Conservation (phyloP, 53 echinoderm and acorn worm species). For the Arbacia lixula region DNA sequence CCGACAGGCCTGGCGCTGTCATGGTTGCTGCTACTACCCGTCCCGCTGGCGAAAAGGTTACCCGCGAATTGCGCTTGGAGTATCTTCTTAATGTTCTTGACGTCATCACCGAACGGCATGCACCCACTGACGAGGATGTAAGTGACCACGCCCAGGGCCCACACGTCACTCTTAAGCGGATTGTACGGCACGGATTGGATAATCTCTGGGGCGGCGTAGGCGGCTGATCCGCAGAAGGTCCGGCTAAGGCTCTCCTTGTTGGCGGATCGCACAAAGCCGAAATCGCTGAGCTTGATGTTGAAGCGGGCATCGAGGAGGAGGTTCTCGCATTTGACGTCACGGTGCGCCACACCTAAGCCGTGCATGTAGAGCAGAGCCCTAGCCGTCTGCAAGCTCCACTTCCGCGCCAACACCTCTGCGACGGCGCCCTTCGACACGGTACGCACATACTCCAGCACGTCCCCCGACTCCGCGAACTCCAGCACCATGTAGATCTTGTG, state of each 20-base stretch:
- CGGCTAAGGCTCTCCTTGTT: constrained; percentile 62
- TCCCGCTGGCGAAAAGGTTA: constrained; percentile 56
- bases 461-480: constrained; percentile 78
- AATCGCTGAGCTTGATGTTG: constrained; percentile 87
- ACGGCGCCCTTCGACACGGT: constrained; percentile 69
- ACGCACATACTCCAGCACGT: constrained; percentile 82
- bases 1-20: not conserved
- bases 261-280: constrained; percentile 74
- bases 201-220: constrained; percentile 94
- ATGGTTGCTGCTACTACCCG: not conserved
- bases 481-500: constrained; percentile 83
- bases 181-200: constrained; percentile 78
- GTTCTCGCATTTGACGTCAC: constrained; percentile 94
- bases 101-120: constrained; percentile 96
- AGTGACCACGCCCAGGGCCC: constrained; percentile 85
- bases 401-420: constrained; percentile 55
- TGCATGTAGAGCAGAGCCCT: constrained; percentile 83
- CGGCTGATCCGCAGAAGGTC: constrained; percentile 96
- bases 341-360: constrained; percentile 64
- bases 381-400: constrained; percentile 74
- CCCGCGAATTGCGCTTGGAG: constrained; percentile 70
- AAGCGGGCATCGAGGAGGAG: constrained; percentile 64
- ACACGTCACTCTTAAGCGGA: constrained; percentile 76
- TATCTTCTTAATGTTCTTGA: constrained; percentile 78
- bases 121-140: constrained; percentile 81